These are phyloP conservation scores for Nothocercus julius DNA, from an alignment of 2,113 vertebrate genomes.

Conservation along the genomic window DNA sequence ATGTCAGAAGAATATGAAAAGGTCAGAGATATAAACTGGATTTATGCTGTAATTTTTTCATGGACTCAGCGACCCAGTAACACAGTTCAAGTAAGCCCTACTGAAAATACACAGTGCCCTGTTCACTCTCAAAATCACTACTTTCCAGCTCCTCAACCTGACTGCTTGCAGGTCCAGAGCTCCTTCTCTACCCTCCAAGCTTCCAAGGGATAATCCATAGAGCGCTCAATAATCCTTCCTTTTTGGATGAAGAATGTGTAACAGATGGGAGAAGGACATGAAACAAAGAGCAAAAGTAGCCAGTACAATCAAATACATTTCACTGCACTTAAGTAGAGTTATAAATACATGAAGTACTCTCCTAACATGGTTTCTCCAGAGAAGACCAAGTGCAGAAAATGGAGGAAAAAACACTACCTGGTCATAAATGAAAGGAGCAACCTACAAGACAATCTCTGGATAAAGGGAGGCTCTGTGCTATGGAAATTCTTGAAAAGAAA, in stretches of 20 bases:
- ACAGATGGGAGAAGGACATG: not conserved
- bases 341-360: not conserved
- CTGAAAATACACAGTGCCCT: not conserved
- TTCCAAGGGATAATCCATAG: not conserved
- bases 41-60: conserved; percentile 3
- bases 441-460: not conserved
- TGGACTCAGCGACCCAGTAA: not conserved
- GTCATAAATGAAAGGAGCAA: not conserved
- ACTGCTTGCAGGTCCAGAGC: not conserved
- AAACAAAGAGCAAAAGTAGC: not conserved
- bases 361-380: not conserved
- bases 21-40: not conserved
- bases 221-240: not conserved
- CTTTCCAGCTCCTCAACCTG: not conserved
- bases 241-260: not conserved
- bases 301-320: not conserved
- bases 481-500: not conserved
- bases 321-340: not conserved
- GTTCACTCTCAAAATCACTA: not conserved
- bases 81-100: conserved; percentile 12
- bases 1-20: not conserved
- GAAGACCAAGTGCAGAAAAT: not conserved
- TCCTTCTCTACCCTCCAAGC: not conserved
- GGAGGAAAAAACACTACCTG: not conserved
- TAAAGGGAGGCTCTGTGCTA: not conserved